Base-by-base conservation (phyloP, 2,797 vertebrate genomes). In the Artibeus jamaicensis region DNA sequence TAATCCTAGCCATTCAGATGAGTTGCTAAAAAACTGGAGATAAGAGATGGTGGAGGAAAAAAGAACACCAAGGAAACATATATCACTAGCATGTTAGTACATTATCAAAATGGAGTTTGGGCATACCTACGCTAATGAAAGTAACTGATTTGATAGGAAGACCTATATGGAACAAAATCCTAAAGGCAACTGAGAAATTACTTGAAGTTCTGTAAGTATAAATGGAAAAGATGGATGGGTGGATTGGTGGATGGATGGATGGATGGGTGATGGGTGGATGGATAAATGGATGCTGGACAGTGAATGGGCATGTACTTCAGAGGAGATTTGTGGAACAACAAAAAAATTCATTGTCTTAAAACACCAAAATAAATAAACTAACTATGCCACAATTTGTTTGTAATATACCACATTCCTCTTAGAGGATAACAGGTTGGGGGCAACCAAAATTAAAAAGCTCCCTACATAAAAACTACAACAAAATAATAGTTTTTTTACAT, bases 171-270 rank as follows among this genome's bases (percentile, higher is more conserved):
- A 68, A 55, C 10, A 62, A 88, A 94, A 91, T 73, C 16, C 37
- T 71, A 86, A 90, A 77, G 74, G 48, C 94, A 94, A 95, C 3
- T 74, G 44, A 92, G 34, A 84, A 55, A 82, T 81, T 55, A 83
- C 37, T 86, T 68, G 37, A 62, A 82, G 57, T 34, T 91, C 11
- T 59, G 0, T 68, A 95, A 62, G 15, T 55, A 77, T 6, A 12
- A 10, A 14, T 34, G 19, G 53, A 18, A 85, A 67, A 67, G 48
- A 48, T 19, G 10, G 11, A 73, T 18, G 10, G 24, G 19, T n/a
- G 55, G 9, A 39, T 29, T 12, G 34, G 57, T 53, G 19, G 26
- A 50, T n/a, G 59, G 21, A 39, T n/a, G 3, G 5, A 48, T 76
- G 11, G 9, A 34, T 18, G 12, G 21, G 7, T 24, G 10, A 57